These are phyloP conservation scores for Sinelater perroti DNA, from an alignment of 2,888 invertebrate species.

Conservation along the genomic window DNA sequence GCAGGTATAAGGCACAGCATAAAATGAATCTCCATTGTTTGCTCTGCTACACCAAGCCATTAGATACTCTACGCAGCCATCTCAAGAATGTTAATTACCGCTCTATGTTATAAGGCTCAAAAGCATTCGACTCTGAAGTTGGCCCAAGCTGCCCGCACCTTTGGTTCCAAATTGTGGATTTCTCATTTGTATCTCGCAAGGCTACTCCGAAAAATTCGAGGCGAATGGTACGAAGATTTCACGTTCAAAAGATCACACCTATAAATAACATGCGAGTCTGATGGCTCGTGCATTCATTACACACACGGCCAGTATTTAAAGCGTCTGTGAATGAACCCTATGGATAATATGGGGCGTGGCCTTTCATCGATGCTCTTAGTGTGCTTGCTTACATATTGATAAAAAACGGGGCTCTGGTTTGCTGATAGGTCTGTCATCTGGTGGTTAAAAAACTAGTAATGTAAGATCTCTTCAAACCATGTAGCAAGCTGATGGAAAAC, in stretches of 20 bases:
- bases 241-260: not conserved
- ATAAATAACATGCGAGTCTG: not conserved
- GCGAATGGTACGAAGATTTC: not conserved
- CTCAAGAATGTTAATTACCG: constrained; percentile 32
- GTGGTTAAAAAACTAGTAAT: too few species aligned
- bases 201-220: not conserved
- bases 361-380: too few species aligned
- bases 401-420: too few species aligned
- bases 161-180: not conserved
- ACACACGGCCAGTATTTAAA: too few species aligned
- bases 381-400: too few species aligned
- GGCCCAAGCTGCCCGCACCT: not conserved
- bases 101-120: constrained; percentile 16
- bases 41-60: constrained; percentile 18
- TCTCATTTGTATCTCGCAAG: not conserved
- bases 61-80: constrained; percentile 14
- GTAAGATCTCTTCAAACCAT: too few species aligned
- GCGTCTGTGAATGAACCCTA: constrained; percentile 9
- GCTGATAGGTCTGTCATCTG: too few species aligned
- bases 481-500: too few species aligned
- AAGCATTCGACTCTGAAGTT: too few species aligned
- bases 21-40: constrained; percentile 16
- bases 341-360: constrained; percentile 8
- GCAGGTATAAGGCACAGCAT: not conserved
- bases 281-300: too few species aligned